Evolutionary conservation across 2,888 invertebrate species (phyloP), one percentile per base, ranked within the genome.

Genomic region (Alitta virens): DNA sequence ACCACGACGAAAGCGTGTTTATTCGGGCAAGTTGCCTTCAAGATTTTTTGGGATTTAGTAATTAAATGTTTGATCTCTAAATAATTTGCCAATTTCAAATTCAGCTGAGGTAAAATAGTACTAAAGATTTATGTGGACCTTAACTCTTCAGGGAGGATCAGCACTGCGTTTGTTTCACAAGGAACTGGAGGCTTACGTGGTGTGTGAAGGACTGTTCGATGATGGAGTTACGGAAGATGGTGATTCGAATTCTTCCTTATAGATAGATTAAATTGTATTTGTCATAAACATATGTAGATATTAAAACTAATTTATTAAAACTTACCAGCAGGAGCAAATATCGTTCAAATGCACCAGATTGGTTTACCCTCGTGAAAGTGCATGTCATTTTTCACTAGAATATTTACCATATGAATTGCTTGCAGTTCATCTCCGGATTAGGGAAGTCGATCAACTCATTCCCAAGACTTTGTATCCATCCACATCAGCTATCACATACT

Each of bases 141-240:
- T 33, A 5, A 12, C 33, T 7, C 33, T 7, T 12, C 62, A 81
- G 81, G 80, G 79, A n/a, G 81, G 82, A 7, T 71, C 73, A 38
- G 74, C 76, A 9, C 78, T 82, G 16, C 69, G 80, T 24, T 61
- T 82, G 43, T 82, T 81, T 60, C 82, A 82, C 69, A 80, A 81
- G 63, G 82, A 81, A 60, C 67, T 81, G 46, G 81, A 82, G 62
- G 81, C 81, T 0, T 81, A 80, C 60, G 67, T 82, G 52, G 79
- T 79, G 26, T 79, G 79, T 1, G 82, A 82, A 63, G 81, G 81
- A 5, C 64, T 81, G 46, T 81, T 78, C 69, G 75, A 78, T 50
- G 79, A 81, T 25, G 75, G 77, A 43, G 68, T 79, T n/a, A 78
- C 79, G 2, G 81, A 81, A 67, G 78, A 79, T 62, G 80, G 80